Percentiles rank a stretch among this genome's conserved stretches.
Conservation (phyloP, 2,797 vertebrate species). For the Falco rusticolus region DNA sequence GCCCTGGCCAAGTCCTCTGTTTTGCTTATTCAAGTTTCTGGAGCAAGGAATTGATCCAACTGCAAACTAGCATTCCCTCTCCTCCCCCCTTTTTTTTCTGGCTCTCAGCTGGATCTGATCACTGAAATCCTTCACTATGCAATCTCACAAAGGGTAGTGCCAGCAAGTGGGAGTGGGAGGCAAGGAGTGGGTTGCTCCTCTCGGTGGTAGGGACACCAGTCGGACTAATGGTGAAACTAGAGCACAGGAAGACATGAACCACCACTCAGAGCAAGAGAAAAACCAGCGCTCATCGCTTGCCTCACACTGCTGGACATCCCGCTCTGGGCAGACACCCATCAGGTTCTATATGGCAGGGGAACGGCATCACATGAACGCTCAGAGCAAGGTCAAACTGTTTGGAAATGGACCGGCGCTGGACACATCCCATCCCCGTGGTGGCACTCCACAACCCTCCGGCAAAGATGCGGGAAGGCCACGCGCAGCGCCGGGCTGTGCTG, state of each 20-base stretch:
- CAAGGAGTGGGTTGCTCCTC: background rate
- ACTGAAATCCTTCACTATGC: background rate
- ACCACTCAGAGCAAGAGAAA: background rate
- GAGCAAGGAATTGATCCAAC: background rate
- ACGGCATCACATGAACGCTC: background rate
- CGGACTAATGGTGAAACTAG: background rate
- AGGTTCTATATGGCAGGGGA: background rate
- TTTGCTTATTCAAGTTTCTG: background rate
- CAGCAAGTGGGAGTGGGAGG: background rate
- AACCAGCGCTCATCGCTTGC: fast-evolving
- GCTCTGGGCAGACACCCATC: background rate
- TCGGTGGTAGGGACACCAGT: background rate
- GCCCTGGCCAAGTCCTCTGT: background rate
- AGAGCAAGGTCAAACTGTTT: background rate
- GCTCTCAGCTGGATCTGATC: background rate
- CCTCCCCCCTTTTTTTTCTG: background rate
- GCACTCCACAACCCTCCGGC: fast-evolving
- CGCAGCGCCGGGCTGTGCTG: fast-evolving
- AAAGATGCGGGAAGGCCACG: background rate
- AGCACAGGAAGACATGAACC: background rate
- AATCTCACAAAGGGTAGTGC: background rate
- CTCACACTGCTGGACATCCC: background rate
- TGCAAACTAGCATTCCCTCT: background rate
- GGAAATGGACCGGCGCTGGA: background rate
- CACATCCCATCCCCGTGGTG: fast-evolving